Base-by-base conservation (phyloP, 1,140 invertebrate species). In the Ips nitidus region DNA sequence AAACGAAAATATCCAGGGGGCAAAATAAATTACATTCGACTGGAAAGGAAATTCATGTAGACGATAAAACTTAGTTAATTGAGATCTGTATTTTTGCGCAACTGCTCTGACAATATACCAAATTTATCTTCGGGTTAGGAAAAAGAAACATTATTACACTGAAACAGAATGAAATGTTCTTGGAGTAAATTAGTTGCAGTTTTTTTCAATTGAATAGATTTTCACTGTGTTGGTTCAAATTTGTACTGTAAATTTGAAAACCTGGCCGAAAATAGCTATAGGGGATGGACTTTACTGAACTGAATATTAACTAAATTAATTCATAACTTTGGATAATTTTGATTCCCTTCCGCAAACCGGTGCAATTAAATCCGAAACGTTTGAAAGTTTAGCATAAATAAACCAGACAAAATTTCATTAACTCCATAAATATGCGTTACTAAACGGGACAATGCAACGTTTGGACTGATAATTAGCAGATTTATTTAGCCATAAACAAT, bases 1-100 rank as follows among this genome's bases (percentile, higher is more conserved):
- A 68, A 68, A 68, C 66, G 66, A 52, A 68, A 68, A 68, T 61
- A 52, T 52, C 66, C 58, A 68, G 52, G 52, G 66, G 66, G 57
- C 6, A 53, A 68, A 68, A 68, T 60, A 60, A 68, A 61, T 60
- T 60, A 52, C 58, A 39, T 43, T 58, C 5, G 53, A 55, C 66
- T 52, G 52, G 61, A 68, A 47, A 40, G 66, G 66, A 68, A 68
- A 68, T 66, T 39, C 43, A 66, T 66, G 65, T 66, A 58, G 52
- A 45, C 65, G 55, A 66, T 66, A 66, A 58, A 66, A 59, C 55
- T 42, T 50, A 66, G 55, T 59, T 66, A 58, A 66, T 66, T 63
- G 42, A 41, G 37, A 40, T 8, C 52, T 52, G 7, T 63, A 63
- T 63, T 63, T 63, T 63, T 52, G 38, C 42, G 57, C 41, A 7